These are phyloP conservation scores for Danionella dracula DNA, from an alignment of 2,797 vertebrate species.

Conservation along the genomic window DNA sequence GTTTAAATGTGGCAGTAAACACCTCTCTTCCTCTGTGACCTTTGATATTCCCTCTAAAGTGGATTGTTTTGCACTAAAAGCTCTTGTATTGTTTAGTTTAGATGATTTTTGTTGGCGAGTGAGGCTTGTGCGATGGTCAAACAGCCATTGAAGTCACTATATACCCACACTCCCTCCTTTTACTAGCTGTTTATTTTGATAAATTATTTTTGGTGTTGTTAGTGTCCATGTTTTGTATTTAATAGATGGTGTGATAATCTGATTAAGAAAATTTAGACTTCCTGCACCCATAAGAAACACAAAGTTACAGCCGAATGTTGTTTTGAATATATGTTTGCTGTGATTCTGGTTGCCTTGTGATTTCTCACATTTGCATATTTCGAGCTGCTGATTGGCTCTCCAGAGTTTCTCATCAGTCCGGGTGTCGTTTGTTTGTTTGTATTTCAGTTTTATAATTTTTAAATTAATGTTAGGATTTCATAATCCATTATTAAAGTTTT, in stretches of 20 bases:
- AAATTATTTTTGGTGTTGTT: background rate
- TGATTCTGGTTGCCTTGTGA: constrained; percentile 19
- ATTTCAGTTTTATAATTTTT: too few relatives aligned
- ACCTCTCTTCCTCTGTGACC: too few relatives aligned
- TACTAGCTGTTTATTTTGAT: background rate
- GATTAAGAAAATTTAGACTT: too few relatives aligned
- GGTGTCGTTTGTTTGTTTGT: too few relatives aligned
- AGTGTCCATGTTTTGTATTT: background rate
- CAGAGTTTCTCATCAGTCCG: background rate
- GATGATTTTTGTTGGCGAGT: background rate
- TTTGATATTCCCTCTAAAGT: too few relatives aligned
- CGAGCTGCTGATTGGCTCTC: constrained; percentile 26
- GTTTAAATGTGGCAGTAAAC: background rate
- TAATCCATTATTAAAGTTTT: too few relatives aligned
- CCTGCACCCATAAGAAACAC: too few relatives aligned
- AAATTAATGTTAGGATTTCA: too few relatives aligned
- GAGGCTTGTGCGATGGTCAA: constrained; percentile 18
- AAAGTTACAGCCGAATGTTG: too few relatives aligned
- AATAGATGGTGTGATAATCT: too few relatives aligned
- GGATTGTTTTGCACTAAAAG: background rate
- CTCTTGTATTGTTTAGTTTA: background rate
- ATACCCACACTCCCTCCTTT: background rate
- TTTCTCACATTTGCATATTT: constrained; percentile 8
- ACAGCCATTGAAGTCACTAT: constrained; percentile 16
- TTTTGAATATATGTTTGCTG: background rate